A percentile compares a stretch with the other conserved stretches of the same genome.
Evolutionary conservation across 2,888 invertebrate species (phyloP).

Genomic region (Chymomyza amoena): DNA sequence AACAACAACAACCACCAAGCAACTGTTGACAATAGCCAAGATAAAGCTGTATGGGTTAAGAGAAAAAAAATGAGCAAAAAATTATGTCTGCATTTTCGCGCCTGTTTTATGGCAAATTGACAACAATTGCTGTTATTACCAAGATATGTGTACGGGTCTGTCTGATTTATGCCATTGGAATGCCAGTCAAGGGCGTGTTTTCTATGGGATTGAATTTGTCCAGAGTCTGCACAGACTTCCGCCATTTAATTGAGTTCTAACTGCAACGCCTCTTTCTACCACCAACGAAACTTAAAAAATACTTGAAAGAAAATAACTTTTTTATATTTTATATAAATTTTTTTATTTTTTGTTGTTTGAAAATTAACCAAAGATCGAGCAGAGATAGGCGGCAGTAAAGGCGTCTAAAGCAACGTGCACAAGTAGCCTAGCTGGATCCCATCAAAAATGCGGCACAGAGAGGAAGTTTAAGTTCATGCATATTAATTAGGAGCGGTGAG

Average conservation of each 20-base stretch:
- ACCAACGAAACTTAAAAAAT: conserved; percentile 5
- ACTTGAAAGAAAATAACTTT: conserved; percentile 16
- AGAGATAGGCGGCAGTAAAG: conserved; percentile 27
- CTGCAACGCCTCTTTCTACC: conserved; percentile 36
- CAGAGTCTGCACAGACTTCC: conserved; percentile 44
- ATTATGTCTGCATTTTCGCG: conserved; percentile 71
- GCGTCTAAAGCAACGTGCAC: conserved; percentile 32
- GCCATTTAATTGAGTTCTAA: conserved; percentile 65
- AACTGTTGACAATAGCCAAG: conserved; percentile 17
- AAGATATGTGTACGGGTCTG: conserved; percentile 34
- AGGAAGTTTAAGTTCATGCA: conserved; percentile 58
- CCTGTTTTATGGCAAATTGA: conserved; percentile 72
- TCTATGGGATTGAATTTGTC: neutral
- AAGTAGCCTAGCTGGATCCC: conserved; percentile 24
- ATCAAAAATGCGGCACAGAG: conserved; percentile 3
- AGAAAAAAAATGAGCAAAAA: too few species aligned
- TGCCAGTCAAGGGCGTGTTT: conserved; percentile 68
- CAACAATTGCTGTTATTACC: conserved; percentile 71
- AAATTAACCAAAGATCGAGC: conserved; percentile 10
- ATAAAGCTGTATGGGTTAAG: neutral
- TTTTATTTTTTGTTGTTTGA: conserved; percentile 4
- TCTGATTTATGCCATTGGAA: conserved; percentile 65
- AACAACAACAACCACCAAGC: conserved; percentile 27
- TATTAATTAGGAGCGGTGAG: conserved; percentile 48
- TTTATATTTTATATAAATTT: neutral